phyloP scores from a whole-genome alignment of 92 coral and sea anemone genomes.

The Pocillopora grandis region DNA sequence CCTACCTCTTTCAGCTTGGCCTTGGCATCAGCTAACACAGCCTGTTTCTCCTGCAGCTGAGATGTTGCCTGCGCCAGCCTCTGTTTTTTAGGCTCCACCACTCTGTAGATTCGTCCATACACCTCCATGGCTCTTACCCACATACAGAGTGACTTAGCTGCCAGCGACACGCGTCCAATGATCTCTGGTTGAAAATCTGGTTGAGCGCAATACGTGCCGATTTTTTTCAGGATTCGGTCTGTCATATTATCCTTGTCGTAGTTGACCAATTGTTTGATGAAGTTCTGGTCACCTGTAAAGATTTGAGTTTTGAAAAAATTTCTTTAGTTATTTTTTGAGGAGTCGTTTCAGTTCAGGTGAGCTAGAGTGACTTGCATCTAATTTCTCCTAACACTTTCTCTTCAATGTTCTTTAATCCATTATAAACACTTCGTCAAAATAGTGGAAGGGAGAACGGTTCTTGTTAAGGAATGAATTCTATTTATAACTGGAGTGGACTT shows the following conservation, averaged over 20 bases:
- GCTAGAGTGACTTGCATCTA: no score
- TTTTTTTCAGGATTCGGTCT: slow-evolving; percentile 94
- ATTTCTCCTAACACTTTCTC: no score
- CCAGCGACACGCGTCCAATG: slow-evolving; percentile 98
- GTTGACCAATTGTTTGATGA: slow-evolving; percentile 95
- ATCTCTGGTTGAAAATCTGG: slow-evolving; percentile 98
- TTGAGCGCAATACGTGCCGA: slow-evolving; percentile 95
- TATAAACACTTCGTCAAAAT: no score
- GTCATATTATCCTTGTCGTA: slow-evolving; percentile 99
- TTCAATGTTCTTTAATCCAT: no score
- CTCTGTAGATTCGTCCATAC: slow-evolving; percentile 93
- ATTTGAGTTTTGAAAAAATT: not conserved
- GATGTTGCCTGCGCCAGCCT: slow-evolving; percentile 89
- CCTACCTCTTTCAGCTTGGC: slow-evolving; percentile 97
- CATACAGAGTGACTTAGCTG: slow-evolving; percentile 98
- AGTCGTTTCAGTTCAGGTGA: no score
- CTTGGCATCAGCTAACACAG: slow-evolving; percentile 95
- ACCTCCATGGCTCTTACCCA: slow-evolving; percentile 99
- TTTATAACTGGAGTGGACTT: no score
- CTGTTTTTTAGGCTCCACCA: slow-evolving; percentile 98
- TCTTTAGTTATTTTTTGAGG: no score
- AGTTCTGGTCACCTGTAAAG: slow-evolving; percentile 87
- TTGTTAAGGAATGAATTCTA: no score
- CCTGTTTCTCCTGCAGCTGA: slow-evolving; percentile 97
- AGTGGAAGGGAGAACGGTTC: no score